phyloP scores from a whole-genome alignment of 2,113 vertebrate species.

The Chamaea fasciata region DNA sequence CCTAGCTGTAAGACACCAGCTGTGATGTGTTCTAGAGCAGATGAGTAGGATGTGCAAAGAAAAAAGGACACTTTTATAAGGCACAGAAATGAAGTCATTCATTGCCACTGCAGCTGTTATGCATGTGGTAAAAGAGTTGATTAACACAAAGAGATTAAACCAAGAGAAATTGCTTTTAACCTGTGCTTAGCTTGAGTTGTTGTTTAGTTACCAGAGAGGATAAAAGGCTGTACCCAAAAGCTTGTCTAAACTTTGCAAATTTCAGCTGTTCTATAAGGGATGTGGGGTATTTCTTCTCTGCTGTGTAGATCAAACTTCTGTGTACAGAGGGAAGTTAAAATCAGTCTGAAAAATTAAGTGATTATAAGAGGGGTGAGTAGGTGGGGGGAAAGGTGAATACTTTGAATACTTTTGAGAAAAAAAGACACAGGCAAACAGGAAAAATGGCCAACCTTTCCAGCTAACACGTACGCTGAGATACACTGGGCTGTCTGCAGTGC shows the following conservation, averaged over 20 bases:
- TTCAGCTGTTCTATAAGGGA: neutral
- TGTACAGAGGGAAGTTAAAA: neutral
- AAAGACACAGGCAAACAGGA: neutral
- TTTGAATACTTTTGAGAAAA: neutral
- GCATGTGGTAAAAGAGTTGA: conserved; percentile 21
- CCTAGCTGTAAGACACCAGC: neutral
- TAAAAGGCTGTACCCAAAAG: neutral
- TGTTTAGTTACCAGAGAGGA: neutral
- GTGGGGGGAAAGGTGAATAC: neutral
- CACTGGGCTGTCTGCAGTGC: neutral
- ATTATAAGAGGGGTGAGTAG: neutral
- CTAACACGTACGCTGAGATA: neutral
- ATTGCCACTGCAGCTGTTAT: conserved; percentile 3
- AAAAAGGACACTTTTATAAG: neutral
- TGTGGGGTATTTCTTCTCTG: neutral
- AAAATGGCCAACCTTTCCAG: neutral
- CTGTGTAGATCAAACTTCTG: neutral
- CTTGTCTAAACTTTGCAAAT: neutral
- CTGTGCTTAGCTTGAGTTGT: neutral
- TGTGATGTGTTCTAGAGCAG: conserved; percentile 20
- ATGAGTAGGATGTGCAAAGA: neutral
- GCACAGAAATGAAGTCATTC: neutral
- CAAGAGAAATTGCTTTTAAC: conserved; percentile 32
- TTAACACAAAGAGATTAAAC: conserved; percentile 58
- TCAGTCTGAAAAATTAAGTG: neutral